These are phyloP conservation scores for Hesperophylax magnus DNA, from an alignment of 1,140 invertebrate species.

Conservation along the genomic window DNA sequence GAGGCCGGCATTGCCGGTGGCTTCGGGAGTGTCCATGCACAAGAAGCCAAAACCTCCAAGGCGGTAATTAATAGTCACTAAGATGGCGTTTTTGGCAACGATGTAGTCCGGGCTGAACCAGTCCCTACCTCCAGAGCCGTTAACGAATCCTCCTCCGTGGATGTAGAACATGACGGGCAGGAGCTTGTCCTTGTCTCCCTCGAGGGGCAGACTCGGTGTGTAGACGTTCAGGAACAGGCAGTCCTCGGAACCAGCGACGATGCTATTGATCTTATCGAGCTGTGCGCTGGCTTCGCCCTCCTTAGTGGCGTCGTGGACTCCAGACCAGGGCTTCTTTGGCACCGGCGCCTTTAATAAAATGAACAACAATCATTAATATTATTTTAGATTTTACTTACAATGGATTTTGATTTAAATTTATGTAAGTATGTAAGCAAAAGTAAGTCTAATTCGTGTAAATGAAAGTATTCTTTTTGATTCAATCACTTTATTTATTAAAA, in stretches of 20 bases:
- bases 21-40: constrained; percentile 68
- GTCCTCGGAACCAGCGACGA: neutral
- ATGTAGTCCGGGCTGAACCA: constrained; percentile 60
- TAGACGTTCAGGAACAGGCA: constrained; percentile 18
- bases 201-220: neutral
- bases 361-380: no score
- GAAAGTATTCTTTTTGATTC: no score
- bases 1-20: constrained; percentile 57
- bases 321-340: constrained; percentile 19
- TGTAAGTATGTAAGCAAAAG: no score
- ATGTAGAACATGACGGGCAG: constrained; percentile 29
- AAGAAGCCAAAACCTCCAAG: constrained; percentile 70
- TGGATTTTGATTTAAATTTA: no score
- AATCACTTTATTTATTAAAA: no score
- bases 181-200: neutral
- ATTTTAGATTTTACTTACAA: no score
- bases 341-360: constrained; percentile 43
- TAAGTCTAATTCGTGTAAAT: no score
- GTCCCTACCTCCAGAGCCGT: neutral
- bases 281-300: neutral
- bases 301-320: constrained; percentile 5
- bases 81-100: constrained; percentile 68
- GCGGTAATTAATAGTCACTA: constrained; percentile 69
- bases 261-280: neutral
- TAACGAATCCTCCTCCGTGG: constrained; percentile 39